Evolutionary conservation across 92 coral and sea anemone genomes (phyloP), one percentile per base, ranked within the genome.

Genomic region (Bergia puertoricense): DNA sequence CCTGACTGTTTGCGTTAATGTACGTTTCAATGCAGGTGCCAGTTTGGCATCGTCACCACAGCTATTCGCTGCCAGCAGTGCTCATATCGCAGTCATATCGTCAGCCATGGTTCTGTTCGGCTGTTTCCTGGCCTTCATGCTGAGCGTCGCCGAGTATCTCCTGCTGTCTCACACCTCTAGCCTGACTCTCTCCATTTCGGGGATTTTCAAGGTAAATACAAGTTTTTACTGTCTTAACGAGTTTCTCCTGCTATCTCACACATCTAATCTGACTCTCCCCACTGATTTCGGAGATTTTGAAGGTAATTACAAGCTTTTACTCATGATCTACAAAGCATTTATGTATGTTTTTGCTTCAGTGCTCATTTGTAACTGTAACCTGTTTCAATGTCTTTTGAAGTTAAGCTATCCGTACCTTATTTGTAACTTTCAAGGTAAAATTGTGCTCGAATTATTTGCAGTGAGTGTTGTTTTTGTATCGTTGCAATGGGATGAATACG

Each of bases 101-200:
- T 91, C 90, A 0, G 86, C 95, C 74, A 90, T 95, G 94, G 98
- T 97, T 54, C 79, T 94, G 85, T 90, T 97, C 90, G 99, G 99
- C 1, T 93, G 98, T 42, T 95, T 93, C 78, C 74, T 97, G 54
- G 98, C 99, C 56, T 97, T 97, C 87, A 95, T 97, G 99, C 92
- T 97, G 40, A 95, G 95, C 75, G 94, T 97, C 10, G 86, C 99
- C 0, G 99, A 97, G 81, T 97, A 95, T 54, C 92, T 97, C 16
- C 80, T 97, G 67, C 90, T 97, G 38, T 91, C 97, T 16, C 95
- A 93, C 82, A 97, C 99, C 40, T 97, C 99, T 45, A 94, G 99
- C 73, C 77, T 97, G 18, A 94, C 99, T 2, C 92, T 97, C 20
- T 92, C 99, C 14, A 91, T 97, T 56, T 90, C 99, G 9, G 99